Conservation (phyloP, 2,797 vertebrate species). For the Lepidocolaptes lacrymiger region DNA sequence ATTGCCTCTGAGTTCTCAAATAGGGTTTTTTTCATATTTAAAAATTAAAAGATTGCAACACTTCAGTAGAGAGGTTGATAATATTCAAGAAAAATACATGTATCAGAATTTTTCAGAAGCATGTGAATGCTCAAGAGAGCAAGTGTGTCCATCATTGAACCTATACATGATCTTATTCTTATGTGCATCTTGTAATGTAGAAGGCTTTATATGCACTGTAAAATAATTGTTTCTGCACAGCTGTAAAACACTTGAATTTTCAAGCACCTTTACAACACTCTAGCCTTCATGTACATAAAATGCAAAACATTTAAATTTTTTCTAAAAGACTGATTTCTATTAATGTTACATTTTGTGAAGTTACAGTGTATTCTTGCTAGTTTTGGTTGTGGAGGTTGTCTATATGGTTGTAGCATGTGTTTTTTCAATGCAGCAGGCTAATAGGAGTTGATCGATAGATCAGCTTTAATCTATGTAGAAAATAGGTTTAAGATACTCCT, state of each 20-base stretch:
- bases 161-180: background rate
- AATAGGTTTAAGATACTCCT: background rate
- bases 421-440: background rate
- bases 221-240: background rate
- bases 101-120: background rate
- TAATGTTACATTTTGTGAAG: background rate
- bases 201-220: background rate
- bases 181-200: background rate
- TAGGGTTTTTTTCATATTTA: background rate
- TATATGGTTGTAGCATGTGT: background rate
- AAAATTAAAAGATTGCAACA: background rate
- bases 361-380: background rate
- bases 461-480: background rate
- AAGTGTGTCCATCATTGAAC: background rate
- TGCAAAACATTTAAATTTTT: background rate
- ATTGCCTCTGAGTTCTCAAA: background rate
- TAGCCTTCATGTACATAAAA: background rate
- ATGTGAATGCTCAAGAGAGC: background rate
- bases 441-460: fast-evolving
- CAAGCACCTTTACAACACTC: background rate
- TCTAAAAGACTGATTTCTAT: background rate
- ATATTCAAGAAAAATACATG: background rate
- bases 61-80: background rate
- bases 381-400: background rate
- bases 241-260: background rate